phyloP scores from a whole-genome alignment of 2,113 vertebrate species.

The Clarias gariepinus region DNA sequence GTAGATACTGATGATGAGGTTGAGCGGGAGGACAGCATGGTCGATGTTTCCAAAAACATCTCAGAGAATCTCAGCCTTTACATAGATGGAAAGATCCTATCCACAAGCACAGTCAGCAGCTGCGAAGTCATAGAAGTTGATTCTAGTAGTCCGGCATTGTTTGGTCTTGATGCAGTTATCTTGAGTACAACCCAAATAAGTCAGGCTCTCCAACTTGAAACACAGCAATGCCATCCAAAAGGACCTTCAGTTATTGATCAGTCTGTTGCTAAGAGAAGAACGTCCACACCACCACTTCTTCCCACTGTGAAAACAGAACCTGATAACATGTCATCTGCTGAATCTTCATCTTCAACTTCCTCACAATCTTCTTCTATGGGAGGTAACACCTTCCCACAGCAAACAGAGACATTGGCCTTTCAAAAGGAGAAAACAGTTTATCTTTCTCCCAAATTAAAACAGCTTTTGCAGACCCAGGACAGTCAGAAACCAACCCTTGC shows the following conservation, averaged over 20 bases:
- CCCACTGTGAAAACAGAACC: conserved; percentile 87
- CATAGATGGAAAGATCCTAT: conserved; percentile 94
- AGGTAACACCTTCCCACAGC: conserved; percentile 69
- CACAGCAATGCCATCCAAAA: conserved; percentile 69
- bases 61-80: conserved; percentile 96
- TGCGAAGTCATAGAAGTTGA: conserved; percentile 97
- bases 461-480: conserved; percentile 94
- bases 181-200: conserved; percentile 83
- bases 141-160: conserved; percentile 81
- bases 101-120: conserved; percentile 82
- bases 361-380: conserved; percentile 78
- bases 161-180: conserved; percentile 88
- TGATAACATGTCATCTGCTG: conserved; percentile 68
- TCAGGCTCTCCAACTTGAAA: conserved; percentile 78
- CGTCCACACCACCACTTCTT: conserved; percentile 87
- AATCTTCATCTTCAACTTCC: conserved; percentile 68
- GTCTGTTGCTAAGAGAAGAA: conserved; percentile 86
- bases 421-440: conserved; percentile 90
- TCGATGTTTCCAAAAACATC: conserved; percentile 97
- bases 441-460: conserved; percentile 94
- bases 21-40: conserved; percentile 86
- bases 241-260: conserved; percentile 72
- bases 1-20: conserved; percentile 92
- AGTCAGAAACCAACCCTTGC: conserved; percentile 76
- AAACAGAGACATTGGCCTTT: conserved; percentile 75